Conservation (phyloP, 2,797 vertebrate species). For the Phataginus tricuspis region DNA sequence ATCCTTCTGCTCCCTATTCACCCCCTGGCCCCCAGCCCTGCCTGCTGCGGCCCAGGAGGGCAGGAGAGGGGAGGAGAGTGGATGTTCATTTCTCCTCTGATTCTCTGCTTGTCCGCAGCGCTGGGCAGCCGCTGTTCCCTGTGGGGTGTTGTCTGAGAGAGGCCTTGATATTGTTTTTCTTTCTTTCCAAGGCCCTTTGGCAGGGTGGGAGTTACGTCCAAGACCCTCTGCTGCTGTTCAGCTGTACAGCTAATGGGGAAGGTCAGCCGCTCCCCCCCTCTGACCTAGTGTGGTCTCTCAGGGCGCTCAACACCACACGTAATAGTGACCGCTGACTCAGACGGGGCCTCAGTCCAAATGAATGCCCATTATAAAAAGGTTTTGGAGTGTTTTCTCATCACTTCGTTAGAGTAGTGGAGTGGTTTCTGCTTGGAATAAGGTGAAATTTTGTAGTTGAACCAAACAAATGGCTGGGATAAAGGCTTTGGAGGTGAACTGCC, state of each 20-base stretch:
- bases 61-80: not conserved
- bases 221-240: not conserved
- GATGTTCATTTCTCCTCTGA: not conserved
- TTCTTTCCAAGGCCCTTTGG: constrained; percentile 5
- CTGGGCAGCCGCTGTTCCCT: not conserved
- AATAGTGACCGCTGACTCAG: not conserved
- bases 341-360: not conserved
- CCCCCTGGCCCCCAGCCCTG: not conserved
- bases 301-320: not conserved
- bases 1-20: not conserved
- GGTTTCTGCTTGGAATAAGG: constrained; percentile 49
- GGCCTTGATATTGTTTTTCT: constrained; percentile 7
- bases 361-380: not conserved
- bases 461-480: constrained; percentile 12
- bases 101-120: not conserved
- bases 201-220: not conserved
- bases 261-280: not conserved
- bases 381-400: constrained; percentile 12
- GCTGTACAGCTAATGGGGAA: not conserved
- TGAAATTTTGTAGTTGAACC: constrained; percentile 57
- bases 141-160: not conserved
- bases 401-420: constrained; percentile 20
- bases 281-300: not conserved
- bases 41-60: not conserved
- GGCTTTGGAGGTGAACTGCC: not conserved